Percentiles rank a stretch among this genome's conserved stretches.
Evolutionary conservation across 2,113 vertebrate species (phyloP).

Genomic region (Azemiops feae): DNA sequence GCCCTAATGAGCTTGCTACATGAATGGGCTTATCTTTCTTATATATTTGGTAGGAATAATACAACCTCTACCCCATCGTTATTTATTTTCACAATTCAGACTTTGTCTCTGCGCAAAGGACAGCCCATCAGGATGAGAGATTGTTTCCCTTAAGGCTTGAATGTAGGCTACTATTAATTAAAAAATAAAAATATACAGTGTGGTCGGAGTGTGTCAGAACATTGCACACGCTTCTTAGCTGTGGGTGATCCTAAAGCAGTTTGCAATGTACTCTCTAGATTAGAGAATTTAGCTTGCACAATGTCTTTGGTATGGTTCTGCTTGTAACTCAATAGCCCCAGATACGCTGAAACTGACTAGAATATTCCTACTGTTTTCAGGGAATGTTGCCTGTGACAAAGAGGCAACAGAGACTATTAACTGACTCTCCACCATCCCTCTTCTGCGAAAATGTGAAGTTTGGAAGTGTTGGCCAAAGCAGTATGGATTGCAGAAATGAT

Average conservation of each 20-base stretch:
- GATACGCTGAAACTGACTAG: not conserved
- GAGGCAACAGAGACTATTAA: not conserved
- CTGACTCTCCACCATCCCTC: too few species aligned
- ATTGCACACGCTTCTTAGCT: not conserved
- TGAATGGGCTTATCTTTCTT: not conserved
- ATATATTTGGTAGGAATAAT: not conserved
- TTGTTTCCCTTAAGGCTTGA: not conserved
- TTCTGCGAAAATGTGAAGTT: not conserved
- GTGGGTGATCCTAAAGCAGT: not conserved
- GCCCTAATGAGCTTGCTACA: not conserved
- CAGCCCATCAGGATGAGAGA: not conserved
- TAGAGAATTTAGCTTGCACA: not conserved
- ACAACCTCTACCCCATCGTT: not conserved
- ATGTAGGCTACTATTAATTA: not conserved
- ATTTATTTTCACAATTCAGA: not conserved
- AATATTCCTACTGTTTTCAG: not conserved
- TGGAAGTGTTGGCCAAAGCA: not conserved
- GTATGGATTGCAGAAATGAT: not conserved
- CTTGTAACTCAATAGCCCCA: not conserved
- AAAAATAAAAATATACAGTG: not conserved
- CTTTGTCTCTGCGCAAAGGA: not conserved
- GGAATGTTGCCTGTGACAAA: not conserved
- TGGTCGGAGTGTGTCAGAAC: not conserved
- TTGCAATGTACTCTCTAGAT: not conserved
- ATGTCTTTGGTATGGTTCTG: not conserved